Evolutionary conservation across 2,797 vertebrate species (phyloP).

Genomic region (Gastrophryne carolinensis): DNA sequence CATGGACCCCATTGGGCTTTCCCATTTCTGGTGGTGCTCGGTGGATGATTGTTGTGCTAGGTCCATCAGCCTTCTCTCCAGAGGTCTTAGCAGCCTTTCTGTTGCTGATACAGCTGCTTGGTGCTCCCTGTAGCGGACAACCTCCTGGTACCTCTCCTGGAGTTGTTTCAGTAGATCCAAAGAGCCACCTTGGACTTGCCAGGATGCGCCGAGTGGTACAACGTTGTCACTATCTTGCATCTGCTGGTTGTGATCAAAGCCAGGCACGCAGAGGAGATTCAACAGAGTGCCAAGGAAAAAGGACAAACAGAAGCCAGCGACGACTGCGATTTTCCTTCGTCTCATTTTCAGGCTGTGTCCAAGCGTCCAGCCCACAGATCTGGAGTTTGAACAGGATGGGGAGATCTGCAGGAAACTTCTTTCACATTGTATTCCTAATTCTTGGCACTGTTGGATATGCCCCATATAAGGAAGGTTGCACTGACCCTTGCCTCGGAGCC

Average conservation of each 20-base stretch:
- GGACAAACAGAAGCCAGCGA: conserved; percentile 75
- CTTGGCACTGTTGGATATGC: conserved; percentile 51
- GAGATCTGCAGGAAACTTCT: conserved; percentile 46
- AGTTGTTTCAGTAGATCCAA: conserved; percentile 73
- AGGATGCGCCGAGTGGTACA: conserved; percentile 8
- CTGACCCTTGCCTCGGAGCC: conserved; percentile 70
- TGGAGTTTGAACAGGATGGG: not conserved
- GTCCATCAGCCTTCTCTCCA: conserved; percentile 81
- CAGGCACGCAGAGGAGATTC: conserved; percentile 77
- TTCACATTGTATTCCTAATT: conserved; percentile 56
- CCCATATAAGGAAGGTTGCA: conserved; percentile 58
- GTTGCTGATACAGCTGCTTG: conserved; percentile 56
- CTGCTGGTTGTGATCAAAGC: conserved; percentile 70
- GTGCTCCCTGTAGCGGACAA: conserved; percentile 72
- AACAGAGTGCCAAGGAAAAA: conserved; percentile 79
- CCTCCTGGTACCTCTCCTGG: conserved; percentile 76
- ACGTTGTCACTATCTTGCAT: conserved; percentile 16
- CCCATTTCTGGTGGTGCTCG: conserved; percentile 52
- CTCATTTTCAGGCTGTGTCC: conserved; percentile 65
- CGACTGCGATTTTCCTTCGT: conserved; percentile 74
- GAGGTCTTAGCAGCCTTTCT: conserved; percentile 62
- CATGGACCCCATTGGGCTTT: conserved; percentile 15
- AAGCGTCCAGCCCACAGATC: conserved; percentile 52
- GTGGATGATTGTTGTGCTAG: conserved; percentile 65
- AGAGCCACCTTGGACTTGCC: conserved; percentile 48